Evolutionary conservation across 2,113 vertebrate species (phyloP).

Genomic region (Candoia aspera): DNA sequence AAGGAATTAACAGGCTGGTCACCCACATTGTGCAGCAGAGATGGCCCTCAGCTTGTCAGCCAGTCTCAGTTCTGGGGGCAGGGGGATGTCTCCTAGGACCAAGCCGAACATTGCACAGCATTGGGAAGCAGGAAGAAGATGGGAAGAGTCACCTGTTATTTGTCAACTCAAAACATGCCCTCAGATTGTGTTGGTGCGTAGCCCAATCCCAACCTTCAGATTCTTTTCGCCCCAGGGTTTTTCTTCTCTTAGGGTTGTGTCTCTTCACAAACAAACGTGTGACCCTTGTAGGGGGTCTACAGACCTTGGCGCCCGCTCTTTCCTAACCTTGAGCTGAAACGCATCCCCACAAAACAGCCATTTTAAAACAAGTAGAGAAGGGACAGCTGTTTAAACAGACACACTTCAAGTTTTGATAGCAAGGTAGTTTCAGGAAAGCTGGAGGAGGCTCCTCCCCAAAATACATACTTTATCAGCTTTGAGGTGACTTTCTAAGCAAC

Average conservation of each 20-base stretch:
- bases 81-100: neutral
- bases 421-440: neutral
- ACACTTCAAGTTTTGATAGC: neutral
- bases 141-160: neutral
- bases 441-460: neutral
- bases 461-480: constrained; percentile 68
- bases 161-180: neutral
- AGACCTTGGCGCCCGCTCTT: neutral
- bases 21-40: neutral
- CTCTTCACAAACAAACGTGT: neutral
- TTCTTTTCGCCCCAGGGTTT: neutral
- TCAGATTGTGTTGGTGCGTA: neutral
- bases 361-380: neutral
- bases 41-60: neutral
- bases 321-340: neutral
- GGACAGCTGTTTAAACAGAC: neutral
- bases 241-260: neutral
- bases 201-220: neutral
- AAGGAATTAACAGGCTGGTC: neutral
- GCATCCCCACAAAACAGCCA: neutral
- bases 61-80: too few species aligned
- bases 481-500: constrained; percentile 57
- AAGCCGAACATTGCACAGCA: too few species aligned
- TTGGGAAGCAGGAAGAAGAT: neutral
- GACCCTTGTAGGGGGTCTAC: neutral